phyloP scores from a whole-genome alignment of 2,888 invertebrate genomes.

The Selenia dentaria region DNA sequence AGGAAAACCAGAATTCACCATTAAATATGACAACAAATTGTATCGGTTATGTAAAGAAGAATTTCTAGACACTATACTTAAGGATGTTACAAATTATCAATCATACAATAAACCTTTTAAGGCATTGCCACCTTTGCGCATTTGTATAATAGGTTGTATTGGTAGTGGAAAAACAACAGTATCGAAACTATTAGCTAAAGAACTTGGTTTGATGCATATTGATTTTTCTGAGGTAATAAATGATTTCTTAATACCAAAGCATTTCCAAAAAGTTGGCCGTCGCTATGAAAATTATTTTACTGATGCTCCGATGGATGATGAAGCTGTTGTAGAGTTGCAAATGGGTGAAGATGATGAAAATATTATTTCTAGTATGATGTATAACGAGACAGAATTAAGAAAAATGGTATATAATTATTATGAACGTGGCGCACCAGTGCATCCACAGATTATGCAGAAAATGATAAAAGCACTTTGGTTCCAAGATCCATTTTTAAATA shows the following conservation, averaged over 20 bases:
- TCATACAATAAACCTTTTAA: conserved; percentile 67
- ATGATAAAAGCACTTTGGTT: conserved; percentile 80
- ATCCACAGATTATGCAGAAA: conserved; percentile 66
- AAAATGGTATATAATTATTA: conserved; percentile 75
- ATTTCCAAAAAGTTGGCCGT: conserved; percentile 73
- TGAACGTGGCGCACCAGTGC: conserved; percentile 71
- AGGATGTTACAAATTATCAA: conserved; percentile 77
- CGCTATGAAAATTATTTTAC: conserved; percentile 68
- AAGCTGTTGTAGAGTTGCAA: conserved; percentile 61
- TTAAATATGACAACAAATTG: conserved; percentile 79
- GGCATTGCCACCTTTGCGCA: conserved; percentile 75
- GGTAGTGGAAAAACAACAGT: conserved; percentile 83
- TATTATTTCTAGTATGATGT: conserved; percentile 53
- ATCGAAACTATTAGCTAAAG: conserved; percentile 75
- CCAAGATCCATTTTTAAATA: conserved; percentile 68
- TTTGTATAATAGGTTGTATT: conserved; percentile 83
- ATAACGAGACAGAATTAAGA: conserved; percentile 64
- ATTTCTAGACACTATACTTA: conserved; percentile 75
- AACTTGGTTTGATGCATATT: conserved; percentile 81
- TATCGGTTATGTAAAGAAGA: conserved; percentile 81
- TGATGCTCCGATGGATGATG: conserved; percentile 59
- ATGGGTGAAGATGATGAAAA: conserved; percentile 64
- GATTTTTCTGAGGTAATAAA: conserved; percentile 73
- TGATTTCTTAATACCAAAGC: conserved; percentile 61
- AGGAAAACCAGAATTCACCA: conserved; percentile 83